A percentile compares a stretch with the other conserved stretches of the same genome.
Conservation (phyloP, 2,797 vertebrate genomes). For the Sebastes trivittatus region DNA sequence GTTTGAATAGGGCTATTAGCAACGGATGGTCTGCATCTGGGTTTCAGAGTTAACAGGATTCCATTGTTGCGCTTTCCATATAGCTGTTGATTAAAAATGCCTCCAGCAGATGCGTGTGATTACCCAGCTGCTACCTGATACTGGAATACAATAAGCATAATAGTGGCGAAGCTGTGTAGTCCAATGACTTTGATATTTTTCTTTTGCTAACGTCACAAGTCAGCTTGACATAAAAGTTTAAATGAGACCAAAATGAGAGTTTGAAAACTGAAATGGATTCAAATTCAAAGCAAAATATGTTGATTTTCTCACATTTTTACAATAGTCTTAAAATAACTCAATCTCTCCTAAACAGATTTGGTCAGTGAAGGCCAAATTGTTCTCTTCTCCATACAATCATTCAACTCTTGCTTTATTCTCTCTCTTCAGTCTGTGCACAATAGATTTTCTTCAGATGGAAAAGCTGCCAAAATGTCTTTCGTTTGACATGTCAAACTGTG, state of each 20-base stretch:
- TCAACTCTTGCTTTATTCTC: background rate
- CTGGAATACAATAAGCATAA: slow-evolving; percentile 57
- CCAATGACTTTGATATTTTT: slow-evolving; percentile 21
- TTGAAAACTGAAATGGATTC: background rate
- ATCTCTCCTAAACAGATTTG: background rate
- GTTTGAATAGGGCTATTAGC: slow-evolving; percentile 55
- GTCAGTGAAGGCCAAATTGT: background rate
- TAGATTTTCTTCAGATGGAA: slow-evolving; percentile 16
- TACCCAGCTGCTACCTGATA: slow-evolving; percentile 75
- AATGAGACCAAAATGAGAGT: background rate
- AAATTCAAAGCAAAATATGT: background rate
- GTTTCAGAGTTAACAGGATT: slow-evolving; percentile 60
- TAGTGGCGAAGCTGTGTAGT: slow-evolving; percentile 10
- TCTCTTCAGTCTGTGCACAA: background rate
- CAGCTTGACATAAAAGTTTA: background rate
- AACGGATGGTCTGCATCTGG: slow-evolving; percentile 59
- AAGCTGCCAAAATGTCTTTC: slow-evolving; percentile 22
- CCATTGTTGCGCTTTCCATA: slow-evolving; percentile 57
- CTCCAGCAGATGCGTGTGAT: slow-evolving; percentile 66
- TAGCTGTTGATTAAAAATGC: slow-evolving; percentile 77
- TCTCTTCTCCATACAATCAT: background rate
- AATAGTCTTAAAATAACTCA: background rate
- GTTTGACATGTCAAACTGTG: slow-evolving; percentile 1
- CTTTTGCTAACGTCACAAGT: background rate
- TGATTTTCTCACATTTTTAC: background rate